Evolutionary conservation across 2,888 invertebrate species (phyloP).

Genomic region (Geotrupes spiniger): DNA sequence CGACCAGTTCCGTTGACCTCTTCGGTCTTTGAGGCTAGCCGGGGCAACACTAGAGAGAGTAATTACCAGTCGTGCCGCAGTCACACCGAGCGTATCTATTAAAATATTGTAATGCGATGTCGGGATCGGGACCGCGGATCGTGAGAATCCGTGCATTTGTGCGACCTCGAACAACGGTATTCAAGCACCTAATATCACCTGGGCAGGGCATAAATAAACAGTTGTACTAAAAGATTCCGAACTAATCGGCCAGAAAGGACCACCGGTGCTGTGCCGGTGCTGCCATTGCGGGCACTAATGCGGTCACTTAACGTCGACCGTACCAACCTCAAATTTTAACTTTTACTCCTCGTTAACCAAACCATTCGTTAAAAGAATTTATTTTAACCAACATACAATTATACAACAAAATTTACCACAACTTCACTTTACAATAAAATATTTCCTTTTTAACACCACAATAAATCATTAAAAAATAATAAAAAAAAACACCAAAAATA

Average conservation of each 20-base stretch:
- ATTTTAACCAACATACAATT: too few species aligned
- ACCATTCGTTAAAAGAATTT: background rate
- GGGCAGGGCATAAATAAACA: slow-evolving; percentile 32
- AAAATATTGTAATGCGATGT: slow-evolving; percentile 34
- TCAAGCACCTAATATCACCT: slow-evolving; percentile 34
- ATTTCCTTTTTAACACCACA: too few species aligned
- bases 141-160: slow-evolving; percentile 37
- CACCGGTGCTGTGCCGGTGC: slow-evolving; percentile 7
- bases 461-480: too few species aligned
- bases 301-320: slow-evolving; percentile 11
- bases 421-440: too few species aligned
- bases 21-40: slow-evolving; percentile 5
- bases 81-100: slow-evolving; percentile 30
- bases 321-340: slow-evolving; percentile 20
- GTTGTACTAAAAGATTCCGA: slow-evolving; percentile 30
- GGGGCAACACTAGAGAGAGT: slow-evolving; percentile 21
- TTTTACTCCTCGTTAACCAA: slow-evolving; percentile 16
- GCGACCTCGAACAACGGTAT: slow-evolving; percentile 35
- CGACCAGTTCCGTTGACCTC: slow-evolving; percentile 21
- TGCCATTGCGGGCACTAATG: slow-evolving; percentile 3
- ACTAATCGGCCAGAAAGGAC: slow-evolving; percentile 28
- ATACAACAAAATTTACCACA: too few species aligned
- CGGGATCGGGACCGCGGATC: slow-evolving; percentile 31
- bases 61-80: slow-evolving; percentile 33
- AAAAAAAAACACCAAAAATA: too few species aligned